A percentile compares a stretch with the other conserved stretches of the same genome.
Conservation (phyloP, 2,797 vertebrate genomes). For the Danio albolineatus region DNA sequence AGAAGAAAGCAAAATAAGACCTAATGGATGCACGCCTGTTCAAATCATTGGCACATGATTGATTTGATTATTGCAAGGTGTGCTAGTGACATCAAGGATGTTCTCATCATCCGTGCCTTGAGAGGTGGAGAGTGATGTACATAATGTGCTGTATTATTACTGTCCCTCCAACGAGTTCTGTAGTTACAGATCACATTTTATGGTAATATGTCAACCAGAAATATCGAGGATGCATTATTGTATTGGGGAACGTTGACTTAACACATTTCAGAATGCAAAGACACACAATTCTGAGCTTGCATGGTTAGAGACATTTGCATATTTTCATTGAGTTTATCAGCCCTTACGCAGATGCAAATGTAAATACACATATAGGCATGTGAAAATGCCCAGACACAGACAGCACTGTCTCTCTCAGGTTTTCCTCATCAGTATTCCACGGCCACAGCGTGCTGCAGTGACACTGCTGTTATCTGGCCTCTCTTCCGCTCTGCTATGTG, state of each 20-base stretch:
- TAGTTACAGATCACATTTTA: too few relatives aligned
- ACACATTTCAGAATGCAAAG: constrained; percentile 2
- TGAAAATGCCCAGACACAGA: constrained; percentile 40
- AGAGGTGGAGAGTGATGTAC: constrained; percentile 45
- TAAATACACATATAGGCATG: neutral
- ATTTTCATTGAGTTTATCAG: neutral
- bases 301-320: neutral
- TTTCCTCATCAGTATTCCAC: constrained; percentile 58
- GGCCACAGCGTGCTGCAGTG: constrained; percentile 46
- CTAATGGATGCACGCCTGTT: constrained; percentile 40
- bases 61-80: constrained; percentile 18
- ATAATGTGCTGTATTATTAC: too few relatives aligned
- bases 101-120: constrained; percentile 25
- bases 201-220: too few relatives aligned
- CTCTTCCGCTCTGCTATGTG: constrained; percentile 43
- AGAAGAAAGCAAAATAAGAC: constrained; percentile 24
- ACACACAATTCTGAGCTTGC: neutral
- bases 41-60: constrained; percentile 30
- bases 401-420: constrained; percentile 26
- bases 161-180: too few relatives aligned
- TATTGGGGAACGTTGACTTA: neutral
- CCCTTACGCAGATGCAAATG: neutral
- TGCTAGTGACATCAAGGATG: constrained; percentile 27
- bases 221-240: neutral
- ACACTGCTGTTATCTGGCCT: constrained; percentile 57